phyloP scores from a whole-genome alignment of 2,888 invertebrate genomes.

The Girardia tigrina region DNA sequence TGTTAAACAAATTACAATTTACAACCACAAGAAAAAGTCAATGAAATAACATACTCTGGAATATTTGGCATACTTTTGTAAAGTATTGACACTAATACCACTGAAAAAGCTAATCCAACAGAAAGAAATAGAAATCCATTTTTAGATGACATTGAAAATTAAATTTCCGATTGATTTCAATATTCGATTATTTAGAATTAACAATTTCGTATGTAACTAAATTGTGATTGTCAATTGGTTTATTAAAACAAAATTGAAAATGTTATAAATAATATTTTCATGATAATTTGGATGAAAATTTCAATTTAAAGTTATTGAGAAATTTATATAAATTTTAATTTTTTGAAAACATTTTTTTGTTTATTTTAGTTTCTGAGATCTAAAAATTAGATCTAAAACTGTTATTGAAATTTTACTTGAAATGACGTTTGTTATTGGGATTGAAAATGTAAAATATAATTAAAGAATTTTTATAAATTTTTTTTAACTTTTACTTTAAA shows the following conservation, averaged over 20 bases:
- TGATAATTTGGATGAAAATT: not conserved
- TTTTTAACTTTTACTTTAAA: too few relatives aligned
- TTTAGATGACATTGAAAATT: not conserved
- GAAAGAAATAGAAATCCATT: not conserved
- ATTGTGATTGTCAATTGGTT: not conserved
- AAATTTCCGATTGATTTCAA: not conserved
- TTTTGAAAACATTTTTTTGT: too few relatives aligned
- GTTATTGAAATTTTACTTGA: too few relatives aligned
- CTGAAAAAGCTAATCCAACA: not conserved
- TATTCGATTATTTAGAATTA: not conserved
- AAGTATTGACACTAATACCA: not conserved
- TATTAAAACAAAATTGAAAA: not conserved
- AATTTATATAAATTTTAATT: too few relatives aligned
- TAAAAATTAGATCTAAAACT: too few relatives aligned
- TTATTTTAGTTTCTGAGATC: too few relatives aligned
- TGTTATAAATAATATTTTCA: not conserved
- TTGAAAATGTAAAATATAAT: too few relatives aligned
- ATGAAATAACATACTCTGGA: not conserved
- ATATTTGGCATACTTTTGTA: conserved; percentile 13
- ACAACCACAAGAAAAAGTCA: too few relatives aligned
- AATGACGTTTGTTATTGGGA: too few relatives aligned
- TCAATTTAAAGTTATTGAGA: too few relatives aligned
- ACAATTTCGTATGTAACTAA: not conserved
- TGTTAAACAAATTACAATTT: too few relatives aligned
- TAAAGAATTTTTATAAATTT: too few relatives aligned